Conservation (phyloP, 2,888 invertebrate species). For the Minunthozetes semirufus region DNA sequence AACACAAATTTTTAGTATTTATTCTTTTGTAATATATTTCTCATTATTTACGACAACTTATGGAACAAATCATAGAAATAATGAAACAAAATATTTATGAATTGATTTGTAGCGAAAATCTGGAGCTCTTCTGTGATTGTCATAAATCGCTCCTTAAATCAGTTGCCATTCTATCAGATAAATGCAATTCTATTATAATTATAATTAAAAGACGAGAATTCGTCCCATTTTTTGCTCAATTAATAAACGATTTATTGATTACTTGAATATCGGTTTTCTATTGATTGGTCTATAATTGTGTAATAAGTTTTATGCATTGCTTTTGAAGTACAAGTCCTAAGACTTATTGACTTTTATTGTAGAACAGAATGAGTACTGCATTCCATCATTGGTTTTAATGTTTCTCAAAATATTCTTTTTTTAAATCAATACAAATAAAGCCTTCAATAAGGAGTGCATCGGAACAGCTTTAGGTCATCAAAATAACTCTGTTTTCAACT, state of each 20-base stretch:
- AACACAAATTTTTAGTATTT: neutral
- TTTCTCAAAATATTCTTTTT: no score
- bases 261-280: slow-evolving; percentile 6
- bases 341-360: neutral
- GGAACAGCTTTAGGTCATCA: no score
- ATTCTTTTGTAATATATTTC: slow-evolving; percentile 8
- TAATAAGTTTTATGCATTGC: neutral
- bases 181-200: slow-evolving; percentile 9
- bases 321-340: neutral
- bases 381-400: no score
- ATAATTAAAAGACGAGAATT: slow-evolving; percentile 12
- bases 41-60: neutral
- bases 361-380: no score
- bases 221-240: slow-evolving; percentile 21
- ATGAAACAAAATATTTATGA: neutral
- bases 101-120: slow-evolving; percentile 5
- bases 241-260: neutral
- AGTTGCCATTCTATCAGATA: slow-evolving; percentile 1
- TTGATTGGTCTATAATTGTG: neutral
- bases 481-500: no score
- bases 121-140: slow-evolving; percentile 23
- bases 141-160: slow-evolving; percentile 1
- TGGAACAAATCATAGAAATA: neutral
- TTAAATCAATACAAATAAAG: no score
- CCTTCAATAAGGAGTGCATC: no score